Conservation (phyloP, 1,140 invertebrate species). For the Carposina sasakii region DNA sequence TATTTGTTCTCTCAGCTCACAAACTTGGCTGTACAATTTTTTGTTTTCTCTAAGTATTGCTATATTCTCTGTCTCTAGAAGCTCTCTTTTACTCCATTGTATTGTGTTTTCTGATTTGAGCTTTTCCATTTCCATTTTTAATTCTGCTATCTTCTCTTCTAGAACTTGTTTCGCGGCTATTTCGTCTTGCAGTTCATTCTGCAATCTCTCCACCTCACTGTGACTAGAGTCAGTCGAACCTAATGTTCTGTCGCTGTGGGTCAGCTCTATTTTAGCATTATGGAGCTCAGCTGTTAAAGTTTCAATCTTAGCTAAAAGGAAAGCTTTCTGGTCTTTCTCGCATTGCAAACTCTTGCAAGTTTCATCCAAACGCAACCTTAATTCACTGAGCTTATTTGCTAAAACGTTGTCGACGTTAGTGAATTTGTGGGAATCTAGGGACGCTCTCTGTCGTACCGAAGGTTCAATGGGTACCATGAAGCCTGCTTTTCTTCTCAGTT, state of each 20-base stretch:
- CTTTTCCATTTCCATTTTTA: slow-evolving; percentile 87
- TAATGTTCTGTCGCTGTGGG: slow-evolving; percentile 54
- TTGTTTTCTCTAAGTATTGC: slow-evolving; percentile 92
- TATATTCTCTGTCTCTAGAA: slow-evolving; percentile 91
- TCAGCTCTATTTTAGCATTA: slow-evolving; percentile 49
- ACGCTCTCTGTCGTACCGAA: slow-evolving; percentile 46
- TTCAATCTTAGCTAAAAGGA: slow-evolving; percentile 54
- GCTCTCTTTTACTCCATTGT: slow-evolving; percentile 93
- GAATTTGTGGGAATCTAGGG: slow-evolving; percentile 62
- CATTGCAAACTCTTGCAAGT: slow-evolving; percentile 54
- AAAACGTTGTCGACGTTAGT: slow-evolving; percentile 57
- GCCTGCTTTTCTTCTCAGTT: slow-evolving; percentile 50
- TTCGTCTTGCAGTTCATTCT: slow-evolving; percentile 65
- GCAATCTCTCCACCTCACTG: slow-evolving; percentile 57
- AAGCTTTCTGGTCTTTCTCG: slow-evolving; percentile 60
- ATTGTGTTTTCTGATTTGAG: slow-evolving; percentile 93
- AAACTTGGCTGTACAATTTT: slow-evolving; percentile 86
- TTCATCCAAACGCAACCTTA: slow-evolving; percentile 54
- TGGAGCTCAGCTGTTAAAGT: slow-evolving; percentile 52
- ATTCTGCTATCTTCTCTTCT: slow-evolving; percentile 78
- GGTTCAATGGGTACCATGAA: slow-evolving; percentile 50
- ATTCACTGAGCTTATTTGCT: slow-evolving; percentile 55
- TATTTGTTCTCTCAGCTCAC: slow-evolving; percentile 81
- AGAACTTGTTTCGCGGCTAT: slow-evolving; percentile 60
- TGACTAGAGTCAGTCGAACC: slow-evolving; percentile 65